Evolutionary conservation across 2,888 invertebrate species (phyloP), one percentile per base, ranked within the genome.

Genomic region (Microctonus hyperodae): DNA sequence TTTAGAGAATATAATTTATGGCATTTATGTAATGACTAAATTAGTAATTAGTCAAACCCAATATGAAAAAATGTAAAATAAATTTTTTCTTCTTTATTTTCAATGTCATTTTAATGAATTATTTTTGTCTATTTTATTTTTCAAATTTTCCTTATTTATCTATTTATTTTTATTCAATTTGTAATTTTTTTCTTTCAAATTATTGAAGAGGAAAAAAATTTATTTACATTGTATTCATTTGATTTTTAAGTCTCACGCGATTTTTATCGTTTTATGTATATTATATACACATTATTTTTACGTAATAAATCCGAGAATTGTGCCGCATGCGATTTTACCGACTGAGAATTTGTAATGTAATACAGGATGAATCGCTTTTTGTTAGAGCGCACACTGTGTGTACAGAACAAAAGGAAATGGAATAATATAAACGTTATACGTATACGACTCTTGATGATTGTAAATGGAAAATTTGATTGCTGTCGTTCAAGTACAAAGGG

Each of bases 401-500:
- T n/a, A 10, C 40, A 10, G 3, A 3, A 40, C 11, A 11, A 40
- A 40, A 6, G 2, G 6, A 40, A n/a, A 13, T 40, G 11, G 11
- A 51, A 13, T n/a, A 51, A 13, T n/a, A 51, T 4, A 25, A 9
- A 51, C 22, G 9, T 16, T 11, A 40, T n/a, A 40, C 40, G n/a
- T 11, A 40, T n/a, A 40, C 10, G 4, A 23, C 25, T 23, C 13
- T 25, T 22, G 23, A 51, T 51, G 6, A 11, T 55, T n/a, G 33
- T 0, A 6, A 55, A 33, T 55, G 9, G 33, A 48, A 22, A 60
- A 61, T 65, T 69, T 69, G 62, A 69, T 71, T 51, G 55, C 51
- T 37, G 44, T 40, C n/a, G n/a, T 37, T 64, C 44, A 56, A 69
- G 64, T 59, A 66, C 66, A 70, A 68, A 66, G 70, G 68, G 68